These are phyloP conservation scores for Plodia interpunctella DNA, from an alignment of 1,140 invertebrate genomes.

Conservation along the genomic window DNA sequence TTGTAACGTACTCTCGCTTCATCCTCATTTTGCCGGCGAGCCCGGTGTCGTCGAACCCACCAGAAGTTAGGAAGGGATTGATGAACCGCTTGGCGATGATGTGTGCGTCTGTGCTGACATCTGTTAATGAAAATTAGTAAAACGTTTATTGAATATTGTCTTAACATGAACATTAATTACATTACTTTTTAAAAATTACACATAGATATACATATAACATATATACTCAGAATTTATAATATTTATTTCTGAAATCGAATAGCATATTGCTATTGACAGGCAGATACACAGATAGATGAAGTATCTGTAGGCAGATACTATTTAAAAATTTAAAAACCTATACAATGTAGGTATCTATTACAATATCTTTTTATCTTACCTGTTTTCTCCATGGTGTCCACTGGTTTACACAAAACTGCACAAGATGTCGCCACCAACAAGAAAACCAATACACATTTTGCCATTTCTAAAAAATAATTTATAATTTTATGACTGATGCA, in stretches of 20 bases:
- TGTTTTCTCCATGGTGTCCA: constrained; percentile 7
- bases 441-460: neutral
- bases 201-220: too few species aligned
- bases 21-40: constrained; percentile 37
- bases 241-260: too few species aligned
- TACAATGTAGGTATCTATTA: too few species aligned
- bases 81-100: constrained; percentile 46
- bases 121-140: too few species aligned
- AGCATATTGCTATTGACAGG: too few species aligned
- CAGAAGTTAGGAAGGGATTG: constrained; percentile 35
- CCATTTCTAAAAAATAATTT: constrained; percentile 12
- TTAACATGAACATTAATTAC: neutral
- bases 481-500: too few species aligned
- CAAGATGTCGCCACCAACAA: constrained; percentile 8
- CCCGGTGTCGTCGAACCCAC: constrained; percentile 21
- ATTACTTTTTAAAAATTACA: neutral
- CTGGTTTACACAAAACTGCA: constrained; percentile 11
- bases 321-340: too few species aligned
- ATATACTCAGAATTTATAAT: too few species aligned
- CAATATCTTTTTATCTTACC: neutral
- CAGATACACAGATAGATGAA: too few species aligned
- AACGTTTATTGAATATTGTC: too few species aligned
- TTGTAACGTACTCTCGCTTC: constrained; percentile 44
- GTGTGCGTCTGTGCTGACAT: constrained; percentile 19
- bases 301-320: too few species aligned